A percentile compares a stretch with the other conserved stretches of the same genome.
Conservation (phyloP, 2,797 vertebrate species). For the Bradypodion ventrale region DNA sequence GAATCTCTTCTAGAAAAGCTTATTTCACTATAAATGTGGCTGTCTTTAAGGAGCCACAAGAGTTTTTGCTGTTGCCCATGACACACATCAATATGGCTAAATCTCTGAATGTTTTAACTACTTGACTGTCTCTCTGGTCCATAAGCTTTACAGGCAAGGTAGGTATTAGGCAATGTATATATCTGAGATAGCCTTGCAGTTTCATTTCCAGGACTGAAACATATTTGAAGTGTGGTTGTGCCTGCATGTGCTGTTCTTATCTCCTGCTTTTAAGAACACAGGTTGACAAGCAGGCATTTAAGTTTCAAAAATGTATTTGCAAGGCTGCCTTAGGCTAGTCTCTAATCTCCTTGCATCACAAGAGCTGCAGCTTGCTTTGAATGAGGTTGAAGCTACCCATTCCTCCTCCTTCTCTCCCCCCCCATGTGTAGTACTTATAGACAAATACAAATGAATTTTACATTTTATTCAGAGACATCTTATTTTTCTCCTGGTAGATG, state of each 20-base stretch:
- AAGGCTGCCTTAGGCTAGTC: neutral
- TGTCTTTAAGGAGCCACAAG: neutral
- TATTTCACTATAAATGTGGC: neutral
- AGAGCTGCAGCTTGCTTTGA: neutral
- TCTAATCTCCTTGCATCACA: neutral
- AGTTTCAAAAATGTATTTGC: neutral
- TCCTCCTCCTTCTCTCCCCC: neutral
- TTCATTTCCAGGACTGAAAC: neutral
- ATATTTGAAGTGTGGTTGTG: neutral
- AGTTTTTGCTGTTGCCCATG: neutral
- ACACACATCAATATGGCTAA: neutral
- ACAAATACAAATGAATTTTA: slow-evolving; percentile 1
- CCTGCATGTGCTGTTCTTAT: neutral
- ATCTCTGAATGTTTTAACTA: neutral
- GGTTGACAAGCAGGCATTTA: neutral
- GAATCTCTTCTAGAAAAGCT: neutral
- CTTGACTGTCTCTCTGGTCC: neutral
- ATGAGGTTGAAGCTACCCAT: neutral
- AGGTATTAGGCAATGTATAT: neutral
- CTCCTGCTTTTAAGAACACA: neutral
- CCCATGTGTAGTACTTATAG: neutral
- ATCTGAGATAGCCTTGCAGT: neutral
- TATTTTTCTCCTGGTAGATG: slow-evolving; percentile 10
- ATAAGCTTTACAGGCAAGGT: neutral
- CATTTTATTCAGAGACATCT: neutral